Conservation (phyloP, 2,888 invertebrate species). For the Tortricodes alternella region DNA sequence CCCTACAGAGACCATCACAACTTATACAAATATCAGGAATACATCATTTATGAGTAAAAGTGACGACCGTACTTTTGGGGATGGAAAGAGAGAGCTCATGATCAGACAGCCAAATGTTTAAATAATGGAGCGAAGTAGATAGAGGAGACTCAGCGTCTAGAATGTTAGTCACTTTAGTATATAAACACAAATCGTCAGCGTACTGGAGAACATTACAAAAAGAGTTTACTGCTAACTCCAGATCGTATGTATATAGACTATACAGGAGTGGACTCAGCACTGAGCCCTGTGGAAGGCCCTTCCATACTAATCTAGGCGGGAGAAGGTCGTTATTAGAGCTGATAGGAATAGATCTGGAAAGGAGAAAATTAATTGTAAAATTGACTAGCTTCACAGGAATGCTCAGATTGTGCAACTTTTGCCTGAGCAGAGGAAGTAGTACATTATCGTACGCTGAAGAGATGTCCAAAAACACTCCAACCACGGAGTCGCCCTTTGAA, state of each 20-base stretch:
- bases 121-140: constrained; percentile 17
- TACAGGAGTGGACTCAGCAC: constrained; percentile 36
- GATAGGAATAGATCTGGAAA: constrained; percentile 25
- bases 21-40: constrained; percentile 15
- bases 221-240: constrained; percentile 20
- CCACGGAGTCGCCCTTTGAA: constrained; percentile 24
- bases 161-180: constrained; percentile 4
- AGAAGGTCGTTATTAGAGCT: constrained; percentile 2
- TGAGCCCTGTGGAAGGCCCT: constrained; percentile 39
- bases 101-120: not conserved
- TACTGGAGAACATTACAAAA: constrained; percentile 37
- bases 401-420: constrained; percentile 37
- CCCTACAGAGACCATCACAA: not conserved
- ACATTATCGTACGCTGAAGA: constrained; percentile 41
- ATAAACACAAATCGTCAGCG: constrained; percentile 39
- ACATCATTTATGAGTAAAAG: constrained; percentile 29
- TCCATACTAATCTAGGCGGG: constrained; percentile 31
- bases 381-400: constrained; percentile 34
- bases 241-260: constrained; percentile 35
- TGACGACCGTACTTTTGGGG: constrained; percentile 29
- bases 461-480: constrained; percentile 40
- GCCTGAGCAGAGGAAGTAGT: constrained; percentile 33
- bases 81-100: constrained; percentile 32
- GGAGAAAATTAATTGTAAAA: constrained; percentile 32
- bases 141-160: not conserved